Evolutionary conservation across 1,140 invertebrate genomes (phyloP), one percentile per base, ranked within the genome.

Genomic region (Drosophila ananassae): DNA sequence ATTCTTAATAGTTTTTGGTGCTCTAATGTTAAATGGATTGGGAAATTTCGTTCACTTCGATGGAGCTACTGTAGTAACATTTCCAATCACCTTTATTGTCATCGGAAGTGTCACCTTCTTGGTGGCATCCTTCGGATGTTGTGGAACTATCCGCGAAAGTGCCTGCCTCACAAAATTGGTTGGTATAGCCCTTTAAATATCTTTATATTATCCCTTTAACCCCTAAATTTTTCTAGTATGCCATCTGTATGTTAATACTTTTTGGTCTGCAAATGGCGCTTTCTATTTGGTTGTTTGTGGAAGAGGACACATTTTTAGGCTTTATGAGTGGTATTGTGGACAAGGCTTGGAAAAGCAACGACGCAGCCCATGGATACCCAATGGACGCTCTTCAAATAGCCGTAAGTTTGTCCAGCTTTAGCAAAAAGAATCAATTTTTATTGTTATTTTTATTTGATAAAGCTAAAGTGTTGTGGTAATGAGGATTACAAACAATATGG

Each of bases 41-140:
- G 81, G 73, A n/a, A 80, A 91, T 73, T 92, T 94, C 60, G 92
- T 66, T 46, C 82, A 92, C 6, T 91, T 93, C 12, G 72, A 94
- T n/a, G 90, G 93, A 12, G 73, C 92, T 51, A 89, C 93, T 57
- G 90, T 92, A 9, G 72, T 90, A 2, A 93, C 93, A 0, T 93
- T 92, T n/a, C 93, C 95, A 5, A 93, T 95, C 78, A 84, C 94
- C 6, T 93, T 96, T 39, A 96, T 97, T 63, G 91, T 95, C 37
- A 90, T 96, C 68, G 96, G 96, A 0, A 93, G 93, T 2, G 91
- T 96, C 50, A 94, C 96, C 54, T 96, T 96, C 79, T 66, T 96
- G 17, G 94, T 97, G 39, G 94, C 95, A 5, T 96, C 96, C 93
- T 95, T 97, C 79, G 96, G 96, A 75, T 97, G 96, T 92, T 97